A percentile compares a stretch with the other conserved stretches of the same genome.
phyloP scores from a whole-genome alignment of 53 echinoderm and acorn worm species.

The Antedon mediterranea region DNA sequence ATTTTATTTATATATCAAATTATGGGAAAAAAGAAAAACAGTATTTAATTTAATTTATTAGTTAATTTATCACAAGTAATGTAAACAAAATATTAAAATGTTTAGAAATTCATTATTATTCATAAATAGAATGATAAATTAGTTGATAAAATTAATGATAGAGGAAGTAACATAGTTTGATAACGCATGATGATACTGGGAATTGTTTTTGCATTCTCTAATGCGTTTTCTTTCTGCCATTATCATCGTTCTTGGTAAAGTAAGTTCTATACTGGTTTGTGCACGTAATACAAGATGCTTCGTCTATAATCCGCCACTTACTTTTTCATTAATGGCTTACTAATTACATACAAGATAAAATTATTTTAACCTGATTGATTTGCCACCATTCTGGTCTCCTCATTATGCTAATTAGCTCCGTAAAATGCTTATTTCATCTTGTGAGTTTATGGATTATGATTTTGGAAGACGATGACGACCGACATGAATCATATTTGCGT shows the following conservation, averaged over 20 bases:
- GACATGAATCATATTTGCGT: not conserved
- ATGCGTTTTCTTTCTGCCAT: not conserved
- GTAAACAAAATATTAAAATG: no score
- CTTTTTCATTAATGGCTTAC: not conserved
- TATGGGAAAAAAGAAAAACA: no score
- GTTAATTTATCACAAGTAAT: no score
- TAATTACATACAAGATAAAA: not conserved
- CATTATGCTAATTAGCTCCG: not conserved
- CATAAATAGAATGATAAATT: not conserved
- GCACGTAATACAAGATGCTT: not conserved
- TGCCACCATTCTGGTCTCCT: not conserved
- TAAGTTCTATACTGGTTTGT: not conserved
- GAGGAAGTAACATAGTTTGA: not conserved
- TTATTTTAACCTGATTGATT: slow-evolving; percentile 1
- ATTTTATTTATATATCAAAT: no score
- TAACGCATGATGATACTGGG: not conserved
- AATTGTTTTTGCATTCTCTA: not conserved
- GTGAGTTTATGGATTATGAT: not conserved
- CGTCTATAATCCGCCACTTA: not conserved
- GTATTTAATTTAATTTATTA: no score
- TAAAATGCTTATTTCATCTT: not conserved
- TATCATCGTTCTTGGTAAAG: not conserved
- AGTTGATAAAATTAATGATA: not conserved
- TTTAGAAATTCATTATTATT: no score
- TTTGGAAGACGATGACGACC: not conserved